Percentiles rank a stretch among this genome's conserved stretches.
phyloP scores from a whole-genome alignment of 2,888 invertebrate genomes.

The Macrostomum cliftonense region DNA sequence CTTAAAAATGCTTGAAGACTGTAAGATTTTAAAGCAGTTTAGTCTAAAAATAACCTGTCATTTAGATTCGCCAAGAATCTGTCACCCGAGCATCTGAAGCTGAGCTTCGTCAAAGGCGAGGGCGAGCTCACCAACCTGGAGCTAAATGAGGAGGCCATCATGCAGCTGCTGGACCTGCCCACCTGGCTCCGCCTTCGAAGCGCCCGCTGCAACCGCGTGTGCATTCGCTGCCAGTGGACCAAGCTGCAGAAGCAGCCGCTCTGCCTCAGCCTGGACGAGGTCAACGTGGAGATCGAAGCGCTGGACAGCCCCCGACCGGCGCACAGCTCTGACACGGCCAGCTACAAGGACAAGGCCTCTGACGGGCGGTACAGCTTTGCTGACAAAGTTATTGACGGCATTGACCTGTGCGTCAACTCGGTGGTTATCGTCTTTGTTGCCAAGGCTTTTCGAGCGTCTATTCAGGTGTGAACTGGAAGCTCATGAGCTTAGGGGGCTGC shows the following conservation, averaged over 20 bases:
- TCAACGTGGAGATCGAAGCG: conserved; percentile 74
- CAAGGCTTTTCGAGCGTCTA: conserved; percentile 78
- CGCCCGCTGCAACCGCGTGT: conserved; percentile 62
- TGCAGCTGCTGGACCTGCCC: conserved; percentile 80
- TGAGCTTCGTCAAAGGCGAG: conserved; percentile 89
- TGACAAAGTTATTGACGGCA: conserved; percentile 87
- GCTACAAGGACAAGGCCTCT: neutral
- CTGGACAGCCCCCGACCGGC: conserved; percentile 43
- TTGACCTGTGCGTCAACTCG: conserved; percentile 80
- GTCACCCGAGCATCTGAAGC: conserved; percentile 84
- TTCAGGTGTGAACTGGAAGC: conserved; percentile 60
- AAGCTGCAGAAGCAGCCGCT: conserved; percentile 63
- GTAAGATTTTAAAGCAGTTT: too few relatives aligned
- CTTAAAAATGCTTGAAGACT: too few relatives aligned
- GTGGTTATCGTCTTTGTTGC: conserved; percentile 81
- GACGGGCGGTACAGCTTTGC: conserved; percentile 59
- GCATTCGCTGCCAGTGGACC: conserved; percentile 76
- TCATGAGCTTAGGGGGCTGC: too few relatives aligned
- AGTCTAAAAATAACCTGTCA: too few relatives aligned
- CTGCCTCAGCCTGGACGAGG: conserved; percentile 54
- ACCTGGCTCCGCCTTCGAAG: conserved; percentile 78
- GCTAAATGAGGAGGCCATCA: conserved; percentile 75
- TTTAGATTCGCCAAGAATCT: conserved; percentile 85
- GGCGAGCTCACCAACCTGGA: conserved; percentile 82
- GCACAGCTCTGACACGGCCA: too few relatives aligned